Conservation (phyloP, 2,888 invertebrate genomes). For the Smittia sp. region DNA sequence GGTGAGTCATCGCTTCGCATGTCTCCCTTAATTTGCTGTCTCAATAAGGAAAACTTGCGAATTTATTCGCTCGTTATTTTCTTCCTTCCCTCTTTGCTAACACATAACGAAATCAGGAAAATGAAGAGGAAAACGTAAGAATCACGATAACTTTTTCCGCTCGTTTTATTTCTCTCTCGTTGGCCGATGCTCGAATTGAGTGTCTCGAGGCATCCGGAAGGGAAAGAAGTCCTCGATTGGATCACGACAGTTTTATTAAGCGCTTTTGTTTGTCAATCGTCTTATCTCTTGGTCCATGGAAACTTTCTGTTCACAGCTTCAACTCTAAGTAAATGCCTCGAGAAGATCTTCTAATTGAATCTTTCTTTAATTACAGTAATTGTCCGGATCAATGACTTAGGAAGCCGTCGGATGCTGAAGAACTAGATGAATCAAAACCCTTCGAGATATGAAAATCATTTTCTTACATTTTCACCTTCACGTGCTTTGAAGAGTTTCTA, state of each 20-base stretch:
- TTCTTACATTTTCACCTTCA: not conserved
- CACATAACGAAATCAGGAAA: not conserved
- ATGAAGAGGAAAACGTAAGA: conserved; percentile 24
- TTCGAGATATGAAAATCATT: too few relatives aligned
- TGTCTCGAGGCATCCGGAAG: too few relatives aligned
- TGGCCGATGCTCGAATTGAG: too few relatives aligned
- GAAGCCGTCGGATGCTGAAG: not conserved
- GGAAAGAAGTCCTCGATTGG: too few relatives aligned
- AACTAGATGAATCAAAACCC: not conserved
- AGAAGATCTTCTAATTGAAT: not conserved
- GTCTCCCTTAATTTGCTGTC: too few relatives aligned
- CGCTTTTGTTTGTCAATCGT: too few relatives aligned
- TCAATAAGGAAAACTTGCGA: not conserved
- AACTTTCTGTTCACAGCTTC: too few relatives aligned
- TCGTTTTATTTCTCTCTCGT: not conserved
- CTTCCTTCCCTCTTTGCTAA: not conserved
- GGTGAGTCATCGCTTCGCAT: conserved; percentile 61
- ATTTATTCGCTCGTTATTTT: not conserved
- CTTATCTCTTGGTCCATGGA: too few relatives aligned
- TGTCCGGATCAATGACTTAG: not conserved
- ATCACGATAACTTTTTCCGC: not conserved
- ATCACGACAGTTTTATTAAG: too few relatives aligned
- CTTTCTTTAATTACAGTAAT: conserved; percentile 12
- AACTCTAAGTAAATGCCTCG: too few relatives aligned
- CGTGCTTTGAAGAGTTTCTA: not conserved